Evolutionary conservation across 2,888 invertebrate species (phyloP), one percentile per base, ranked within the genome.

Genomic region (Elysia crispata): DNA sequence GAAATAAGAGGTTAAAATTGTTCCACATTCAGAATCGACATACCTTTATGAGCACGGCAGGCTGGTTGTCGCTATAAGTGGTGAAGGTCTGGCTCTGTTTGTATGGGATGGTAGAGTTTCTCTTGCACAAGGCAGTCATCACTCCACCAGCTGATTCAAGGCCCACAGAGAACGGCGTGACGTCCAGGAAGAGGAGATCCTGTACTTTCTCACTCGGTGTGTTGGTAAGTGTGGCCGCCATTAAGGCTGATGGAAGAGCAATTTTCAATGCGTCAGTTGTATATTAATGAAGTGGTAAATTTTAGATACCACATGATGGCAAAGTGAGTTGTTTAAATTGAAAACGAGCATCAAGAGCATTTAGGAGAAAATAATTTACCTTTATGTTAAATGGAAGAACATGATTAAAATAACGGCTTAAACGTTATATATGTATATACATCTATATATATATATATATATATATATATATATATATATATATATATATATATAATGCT

Each of bases 21-120:
- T n/a, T n/a, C n/a, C n/a, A n/a, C n/a, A n/a, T n/a, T n/a, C n/a
- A n/a, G n/a, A n/a, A n/a, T n/a, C n/a, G 54, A 60, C 80, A 50
- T 11, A 84, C 84, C 85, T 91, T 91, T 80, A 91, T 91, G 20
- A 91, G 84, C 76, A 91, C 91, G 86, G 90, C 98, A 64, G 98
- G 98, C 92, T 99, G 98, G 93, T 99, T 99, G 93, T 99, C 98
- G 0, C 97, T 96, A 93, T 98, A 98, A 3, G 98, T 98, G 86
- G 98, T 98, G 94, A 98, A 98, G 54, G 96, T 97, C 92, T 98
- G 98, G 0, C 97, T 97, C 93, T 98, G 97, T 93, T 98, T 98
- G 83, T 97, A 97, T 80, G 98, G 98, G 92, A 98, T 98, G 91
- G 97, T 97, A 33, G 98, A 97, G 94, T 98, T 99, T 81, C 98